A percentile compares a stretch with the other conserved stretches of the same genome.
phyloP scores from a whole-genome alignment of 1,140 invertebrate genomes.

The Thrips palmi region DNA sequence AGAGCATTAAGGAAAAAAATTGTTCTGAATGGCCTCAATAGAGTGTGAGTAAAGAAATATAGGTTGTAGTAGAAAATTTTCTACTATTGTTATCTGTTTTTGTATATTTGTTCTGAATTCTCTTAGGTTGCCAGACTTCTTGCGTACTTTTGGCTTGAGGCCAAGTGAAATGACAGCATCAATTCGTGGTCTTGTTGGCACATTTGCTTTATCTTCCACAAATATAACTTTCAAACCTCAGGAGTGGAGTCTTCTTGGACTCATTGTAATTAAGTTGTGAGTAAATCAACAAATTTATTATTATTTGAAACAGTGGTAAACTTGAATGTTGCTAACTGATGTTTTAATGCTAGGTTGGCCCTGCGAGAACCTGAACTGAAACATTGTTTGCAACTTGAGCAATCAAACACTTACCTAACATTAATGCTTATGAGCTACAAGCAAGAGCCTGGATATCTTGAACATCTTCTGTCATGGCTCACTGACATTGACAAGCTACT shows the following conservation, averaged over 20 bases:
- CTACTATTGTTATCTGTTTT: too few species aligned
- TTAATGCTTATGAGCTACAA: conserved; percentile 29
- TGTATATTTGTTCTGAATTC: conserved; percentile 8
- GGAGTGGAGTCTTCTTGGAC: conserved; percentile 26
- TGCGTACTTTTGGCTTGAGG: conserved; percentile 19
- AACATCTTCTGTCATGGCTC: conserved; percentile 28
- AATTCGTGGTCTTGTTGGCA: conserved; percentile 29
- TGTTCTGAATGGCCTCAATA: conserved; percentile 32
- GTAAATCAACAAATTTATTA: conserved; percentile 12
- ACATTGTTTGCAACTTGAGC: conserved; percentile 21
- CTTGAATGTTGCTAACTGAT: conserved; percentile 10
- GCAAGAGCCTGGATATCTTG: conserved; percentile 29
- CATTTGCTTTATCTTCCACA: conserved; percentile 33
- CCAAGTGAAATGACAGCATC: conserved; percentile 19
- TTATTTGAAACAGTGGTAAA: conserved; percentile 5
- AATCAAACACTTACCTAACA: conserved; percentile 25
- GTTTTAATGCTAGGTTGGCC: conserved; percentile 24
- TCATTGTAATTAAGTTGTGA: conserved; percentile 28
- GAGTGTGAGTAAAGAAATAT: conserved; percentile 19
- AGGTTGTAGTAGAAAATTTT: conserved; percentile 10
- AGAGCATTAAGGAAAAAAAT: conserved; percentile 33
- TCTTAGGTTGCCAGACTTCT: conserved; percentile 25
- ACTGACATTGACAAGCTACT: conserved; percentile 26
- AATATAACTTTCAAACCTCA: conserved; percentile 30
- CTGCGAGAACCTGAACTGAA: conserved; percentile 24